Base-by-base conservation (phyloP, 2,888 invertebrate species). In the Heterodera filipjevi region DNA sequence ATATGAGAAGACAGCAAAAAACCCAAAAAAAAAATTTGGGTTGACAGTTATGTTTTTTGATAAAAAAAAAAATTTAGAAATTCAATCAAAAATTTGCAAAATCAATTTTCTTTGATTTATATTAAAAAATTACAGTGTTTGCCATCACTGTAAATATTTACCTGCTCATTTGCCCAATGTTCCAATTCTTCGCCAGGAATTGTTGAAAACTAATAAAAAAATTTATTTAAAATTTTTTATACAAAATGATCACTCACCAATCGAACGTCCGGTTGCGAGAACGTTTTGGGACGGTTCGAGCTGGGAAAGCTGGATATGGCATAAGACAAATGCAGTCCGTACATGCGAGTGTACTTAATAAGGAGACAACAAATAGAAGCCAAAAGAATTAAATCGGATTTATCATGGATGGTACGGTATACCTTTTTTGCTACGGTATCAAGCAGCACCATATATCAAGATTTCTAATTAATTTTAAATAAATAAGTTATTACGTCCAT, bases 151-250 rank as follows among this genome's bases (percentile, higher is more conserved):
- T n/a, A n/a, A n/a, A n/a, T n/a, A n/a, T n/a, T n/a, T 8, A 59
- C 59, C 59, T 95, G 95, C 86, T 95, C 94, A 0, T 93, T 92
- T 78, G 93, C 93, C 84, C 92, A 92, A 88, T 93, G 93, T 1
- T 94, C 91, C 79, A 95, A 91, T 71, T 93, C 93, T 82, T 93
- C 92, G 5, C 93, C 93, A 46, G 84, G 74, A 77, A 75, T 59
- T 49, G 35, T 72, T n/a, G 27, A 73, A 73, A 27, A 44, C 59
- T 44, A 64, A 64, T 12, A 73, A 16, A 73, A 14, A 14, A 30
- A 27, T 27, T 14, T 35, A 30, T 35, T 73, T 35, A n/a, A n/a
- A 35, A 27, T 73, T 33, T 73, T 14, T 49, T 12, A n/a, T 14
- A 32, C 1, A 27, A 12, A 2, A 22, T n/a, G 27, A 5, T 35